Evolutionary conservation across 2,797 vertebrate species (phyloP), one percentile per base, ranked within the genome.

Genomic region (Emys orbicularis): DNA sequence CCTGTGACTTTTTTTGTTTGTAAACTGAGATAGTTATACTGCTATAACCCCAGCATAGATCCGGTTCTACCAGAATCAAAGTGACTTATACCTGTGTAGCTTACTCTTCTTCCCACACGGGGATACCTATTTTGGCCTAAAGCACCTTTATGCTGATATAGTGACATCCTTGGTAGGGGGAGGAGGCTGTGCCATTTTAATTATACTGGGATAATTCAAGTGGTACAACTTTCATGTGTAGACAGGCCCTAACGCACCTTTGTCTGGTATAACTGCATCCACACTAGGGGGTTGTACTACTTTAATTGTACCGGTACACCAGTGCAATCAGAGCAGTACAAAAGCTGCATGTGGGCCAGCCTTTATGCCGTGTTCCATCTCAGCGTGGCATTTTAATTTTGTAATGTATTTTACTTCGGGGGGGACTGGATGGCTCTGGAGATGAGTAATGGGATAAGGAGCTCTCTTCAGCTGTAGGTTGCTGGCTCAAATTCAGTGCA

Each of bases 211-310:
- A 13, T 50, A 72, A 54, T 49, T 91, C 5, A 68, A 68, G 5
- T n/a, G 61, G 34, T n/a, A 5, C 0, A 3, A 59, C 92, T 93
- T 88, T 89, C 27, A 72, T 4, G 0, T 0, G 8, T 82, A 16
- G 34, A 25, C 21, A 27, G 76, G 87, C 80, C 94, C 12, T 0
- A 81, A 84, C 90, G 86, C 81, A 5, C 86, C 87, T 85, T 12
- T 57, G 2, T 74, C 34, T 2, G 3, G 31, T 56, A 9, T 6
- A 50, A 1, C 23, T 12, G 34, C 82, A 92, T 52, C 79, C 72
- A 83, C 77, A 52, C 1, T 0, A 57, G 93, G 96, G 92, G 94
- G 95, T 6, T 85, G 91, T 94, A 61, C 79, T 68, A 50, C 81
- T 13, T 68, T 92, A 81, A 88, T 90, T 53, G 21, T 16, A 34